A percentile compares a stretch with the other conserved stretches of the same genome.
Conservation (phyloP, 2,888 invertebrate species). For the Neelides folsomi region DNA sequence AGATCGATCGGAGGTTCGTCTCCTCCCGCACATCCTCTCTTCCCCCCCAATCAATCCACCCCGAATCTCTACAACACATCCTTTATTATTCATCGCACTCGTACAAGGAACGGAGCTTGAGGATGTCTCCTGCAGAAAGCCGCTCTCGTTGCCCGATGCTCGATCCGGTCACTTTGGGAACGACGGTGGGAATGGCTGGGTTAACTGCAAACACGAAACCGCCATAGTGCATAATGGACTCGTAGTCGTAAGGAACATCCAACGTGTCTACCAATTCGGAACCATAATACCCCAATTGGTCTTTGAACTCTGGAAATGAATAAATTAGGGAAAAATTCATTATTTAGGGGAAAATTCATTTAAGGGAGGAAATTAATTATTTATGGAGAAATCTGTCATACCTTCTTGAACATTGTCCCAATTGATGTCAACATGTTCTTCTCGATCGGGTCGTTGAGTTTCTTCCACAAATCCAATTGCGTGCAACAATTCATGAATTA, state of each 20-base stretch:
- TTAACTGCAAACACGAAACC: slow-evolving; percentile 39
- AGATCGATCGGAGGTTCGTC: not conserved
- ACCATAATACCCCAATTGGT: not conserved
- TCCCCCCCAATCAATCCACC: not conserved
- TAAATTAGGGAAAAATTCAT: no score
- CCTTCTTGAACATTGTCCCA: no score
- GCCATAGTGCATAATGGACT: slow-evolving; percentile 41
- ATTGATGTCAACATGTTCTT: no score
- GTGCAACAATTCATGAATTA: no score
- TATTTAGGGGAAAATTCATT: no score
- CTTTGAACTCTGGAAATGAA: no score
- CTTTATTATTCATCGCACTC: slow-evolving; percentile 46
- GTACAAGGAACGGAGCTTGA: slow-evolving; percentile 15
- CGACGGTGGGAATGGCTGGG: slow-evolving; percentile 9
- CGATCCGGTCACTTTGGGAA: slow-evolving; percentile 5
- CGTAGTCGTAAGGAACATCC: slow-evolving; percentile 38
- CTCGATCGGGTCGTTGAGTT: no score
- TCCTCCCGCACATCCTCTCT: not conserved
- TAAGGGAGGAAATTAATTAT: no score
- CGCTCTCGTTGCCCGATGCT: slow-evolving; percentile 8
- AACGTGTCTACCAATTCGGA: slow-evolving; percentile 2
- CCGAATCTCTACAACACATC: not conserved
- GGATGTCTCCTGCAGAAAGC: slow-evolving; percentile 8
- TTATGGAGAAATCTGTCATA: no score
- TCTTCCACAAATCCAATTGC: no score